Base-by-base conservation (phyloP, 1,140 invertebrate genomes). In the Steinernema khuongi region DNA sequence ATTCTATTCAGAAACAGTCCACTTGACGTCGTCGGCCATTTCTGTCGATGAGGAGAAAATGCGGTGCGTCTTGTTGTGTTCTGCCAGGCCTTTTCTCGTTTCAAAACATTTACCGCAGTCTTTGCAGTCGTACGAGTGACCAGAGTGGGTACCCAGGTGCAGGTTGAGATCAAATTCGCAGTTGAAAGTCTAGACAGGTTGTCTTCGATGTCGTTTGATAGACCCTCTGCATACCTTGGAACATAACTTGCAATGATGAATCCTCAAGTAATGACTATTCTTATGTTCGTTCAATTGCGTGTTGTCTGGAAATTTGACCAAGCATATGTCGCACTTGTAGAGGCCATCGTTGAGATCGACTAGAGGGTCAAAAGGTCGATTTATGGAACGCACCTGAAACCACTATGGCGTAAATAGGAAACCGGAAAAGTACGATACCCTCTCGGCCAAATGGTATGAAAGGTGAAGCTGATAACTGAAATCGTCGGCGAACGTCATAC, bases 51-150 rank as follows among this genome's bases (percentile, higher is more conserved):
- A n/a, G 4, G 50, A 60, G 22, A 60, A 60, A n/a, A 78, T 75
- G 36, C 79, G 11, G 68, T 81, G 80, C 1, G 70, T 71, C 69
- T 76, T 77, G 43, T 81, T 81, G 43, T 81, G 80, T 31, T 79
- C 75, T 14, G 80, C 79, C n/a, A 81, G 68, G 1, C 79, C 43
- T 73, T 81, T 81, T 22, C 80, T 32, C 33, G 67, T 79, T 7
- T 77, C 70, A 72, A 81, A 81, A 60, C 81, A 81, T n/a, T 73
- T 66, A 2, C 80, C 80, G 31, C 80, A 81, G 33, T 81, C 80
- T 43, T 81, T 81, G 73, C 80, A 81, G 31, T 79, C 81, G 66
- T 80, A 81, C 29, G 79, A 71, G 36, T 71, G 77, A 17, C 76
- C 80, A n/a, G 71, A 76, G 71, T 81, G 80, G 17, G 67, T 77